Evolutionary conservation across 2,113 vertebrate species (phyloP).

Genomic region (Accipiter virgatus): DNA sequence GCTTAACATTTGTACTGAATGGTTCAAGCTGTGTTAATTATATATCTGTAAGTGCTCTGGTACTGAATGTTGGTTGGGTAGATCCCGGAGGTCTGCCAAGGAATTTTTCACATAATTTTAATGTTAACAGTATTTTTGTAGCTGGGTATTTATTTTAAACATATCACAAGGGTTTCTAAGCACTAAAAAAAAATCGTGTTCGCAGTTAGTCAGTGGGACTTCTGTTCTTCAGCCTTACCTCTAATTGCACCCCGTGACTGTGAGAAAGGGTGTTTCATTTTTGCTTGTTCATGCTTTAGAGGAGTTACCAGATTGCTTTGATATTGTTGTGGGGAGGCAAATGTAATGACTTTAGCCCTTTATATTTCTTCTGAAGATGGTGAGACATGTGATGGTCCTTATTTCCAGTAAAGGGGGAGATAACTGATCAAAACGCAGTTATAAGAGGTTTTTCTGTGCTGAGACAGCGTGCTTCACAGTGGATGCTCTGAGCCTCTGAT

Average conservation of each 20-base stretch:
- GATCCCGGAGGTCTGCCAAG: neutral
- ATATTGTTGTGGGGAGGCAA: neutral
- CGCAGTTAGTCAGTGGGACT: neutral
- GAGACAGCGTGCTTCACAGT: accelerated
- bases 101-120: neutral
- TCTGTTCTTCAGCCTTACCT: neutral
- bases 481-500: neutral
- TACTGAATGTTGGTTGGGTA: neutral
- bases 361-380: neutral
- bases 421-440: neutral
- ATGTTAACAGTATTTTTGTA: constrained; percentile 3
- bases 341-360: neutral
- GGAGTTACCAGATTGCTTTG: neutral
- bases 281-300: neutral
- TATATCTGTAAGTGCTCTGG: neutral
- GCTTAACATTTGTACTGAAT: neutral
- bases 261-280: neutral
- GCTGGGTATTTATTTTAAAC: neutral
- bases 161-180: neutral
- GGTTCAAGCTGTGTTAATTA: constrained; percentile 44
- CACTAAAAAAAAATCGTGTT: neutral
- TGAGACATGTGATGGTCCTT: neutral
- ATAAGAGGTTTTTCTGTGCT: neutral
- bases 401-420: neutral
- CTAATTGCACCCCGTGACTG: neutral